Conservation (phyloP, 2,113 vertebrate species). For the Apodemus speciosus region DNA sequence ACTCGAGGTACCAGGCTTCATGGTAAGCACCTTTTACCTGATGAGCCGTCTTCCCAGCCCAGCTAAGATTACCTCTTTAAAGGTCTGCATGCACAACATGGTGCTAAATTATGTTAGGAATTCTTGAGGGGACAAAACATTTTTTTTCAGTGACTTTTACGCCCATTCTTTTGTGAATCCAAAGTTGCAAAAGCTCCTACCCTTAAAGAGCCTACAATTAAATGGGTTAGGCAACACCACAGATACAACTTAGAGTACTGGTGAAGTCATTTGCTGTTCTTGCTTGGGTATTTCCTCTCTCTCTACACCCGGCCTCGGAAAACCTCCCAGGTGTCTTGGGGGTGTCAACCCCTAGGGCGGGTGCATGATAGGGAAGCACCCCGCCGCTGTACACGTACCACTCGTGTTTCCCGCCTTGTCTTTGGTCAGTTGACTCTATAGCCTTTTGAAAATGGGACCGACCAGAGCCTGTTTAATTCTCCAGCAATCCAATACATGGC, state of each 20-base stretch:
- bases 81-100: neutral
- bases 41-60: neutral
- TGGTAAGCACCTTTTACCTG: neutral
- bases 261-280: neutral
- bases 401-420: neutral
- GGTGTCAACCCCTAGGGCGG: neutral
- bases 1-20: too few relatives aligned
- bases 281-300: neutral
- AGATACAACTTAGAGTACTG: neutral
- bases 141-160: constrained; percentile 13
- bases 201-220: constrained; percentile 51
- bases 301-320: neutral
- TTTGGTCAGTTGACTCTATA: neutral
- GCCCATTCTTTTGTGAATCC: neutral
- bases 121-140: constrained; percentile 4
- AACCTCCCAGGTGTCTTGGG: neutral
- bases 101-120: constrained; percentile 37
- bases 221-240: neutral
- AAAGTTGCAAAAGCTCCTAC: neutral
- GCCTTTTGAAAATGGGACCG: constrained; percentile 28
- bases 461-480: neutral
- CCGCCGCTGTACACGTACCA: neutral
- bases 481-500: neutral
- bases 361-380: neutral
- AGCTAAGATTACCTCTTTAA: neutral